Evolutionary conservation across 1,140 invertebrate species (phyloP).

Genomic region (Drosophila guanche): DNA sequence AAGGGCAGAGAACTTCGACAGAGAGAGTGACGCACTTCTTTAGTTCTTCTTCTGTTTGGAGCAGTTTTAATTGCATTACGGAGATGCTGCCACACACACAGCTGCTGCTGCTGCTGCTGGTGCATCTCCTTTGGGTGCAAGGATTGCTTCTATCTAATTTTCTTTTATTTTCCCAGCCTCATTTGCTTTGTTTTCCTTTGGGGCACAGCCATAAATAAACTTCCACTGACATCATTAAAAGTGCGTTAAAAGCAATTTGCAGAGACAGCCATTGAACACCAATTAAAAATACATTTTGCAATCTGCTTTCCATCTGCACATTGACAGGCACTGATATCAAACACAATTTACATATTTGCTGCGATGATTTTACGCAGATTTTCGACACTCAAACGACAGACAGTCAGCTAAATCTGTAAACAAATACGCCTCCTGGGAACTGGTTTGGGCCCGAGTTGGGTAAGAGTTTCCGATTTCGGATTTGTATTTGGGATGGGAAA

Average conservation of each 20-base stretch:
- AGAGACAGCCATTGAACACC: neutral
- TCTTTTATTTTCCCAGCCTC: slow-evolving; percentile 9
- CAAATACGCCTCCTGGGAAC: slow-evolving; percentile 45
- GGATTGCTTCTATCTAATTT: slow-evolving; percentile 31
- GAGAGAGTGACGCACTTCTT: slow-evolving; percentile 32
- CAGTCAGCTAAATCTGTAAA: slow-evolving; percentile 54
- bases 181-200: slow-evolving; percentile 38
- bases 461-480: slow-evolving; percentile 18
- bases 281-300: slow-evolving; percentile 44
- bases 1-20: neutral
- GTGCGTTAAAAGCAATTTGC: slow-evolving; percentile 29
- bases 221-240: slow-evolving; percentile 58
- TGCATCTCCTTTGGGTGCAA: slow-evolving; percentile 35
- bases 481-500: neutral
- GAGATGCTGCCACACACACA: slow-evolving; percentile 39
- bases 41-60: slow-evolving; percentile 35
- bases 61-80: slow-evolving; percentile 73
- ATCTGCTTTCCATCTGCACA: slow-evolving; percentile 1
- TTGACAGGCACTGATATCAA: slow-evolving; percentile 42
- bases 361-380: slow-evolving; percentile 51
- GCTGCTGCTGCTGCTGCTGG: slow-evolving; percentile 62
- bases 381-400: no score
- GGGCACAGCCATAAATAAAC: slow-evolving; percentile 45
- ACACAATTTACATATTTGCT: slow-evolving; percentile 51
- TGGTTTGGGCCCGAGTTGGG: slow-evolving; percentile 35